These are phyloP conservation scores for Drosophila triauraria DNA, from an alignment of 1,140 invertebrate genomes.

Conservation along the genomic window DNA sequence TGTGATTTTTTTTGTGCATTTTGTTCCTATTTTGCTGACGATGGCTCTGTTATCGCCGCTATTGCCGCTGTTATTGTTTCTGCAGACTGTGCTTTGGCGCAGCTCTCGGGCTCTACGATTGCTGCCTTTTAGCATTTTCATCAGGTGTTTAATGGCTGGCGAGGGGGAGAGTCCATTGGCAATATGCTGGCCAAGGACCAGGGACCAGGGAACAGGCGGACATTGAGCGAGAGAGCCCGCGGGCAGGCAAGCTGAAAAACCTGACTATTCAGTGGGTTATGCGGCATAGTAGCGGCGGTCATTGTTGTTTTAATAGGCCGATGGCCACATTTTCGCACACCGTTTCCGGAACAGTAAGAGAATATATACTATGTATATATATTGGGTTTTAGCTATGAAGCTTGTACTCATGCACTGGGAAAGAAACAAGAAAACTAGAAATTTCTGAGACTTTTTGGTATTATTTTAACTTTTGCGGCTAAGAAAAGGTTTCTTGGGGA, in stretches of 20 bases:
- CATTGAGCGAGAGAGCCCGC: constrained; percentile 12
- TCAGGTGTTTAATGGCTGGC: constrained; percentile 43
- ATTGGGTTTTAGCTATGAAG: not conserved
- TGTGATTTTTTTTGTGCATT: not conserved
- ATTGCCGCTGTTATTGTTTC: constrained; percentile 7
- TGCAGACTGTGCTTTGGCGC: not conserved
- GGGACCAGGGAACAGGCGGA: not conserved
- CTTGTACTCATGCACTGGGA: not conserved
- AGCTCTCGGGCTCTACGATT: constrained; percentile 4
- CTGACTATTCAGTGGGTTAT: constrained; percentile 19
- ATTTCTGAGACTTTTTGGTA: too few relatives aligned
- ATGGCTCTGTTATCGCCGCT: constrained; percentile 32
- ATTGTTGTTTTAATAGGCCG: constrained; percentile 52
- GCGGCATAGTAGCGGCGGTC: constrained; percentile 22
- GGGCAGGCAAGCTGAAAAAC: constrained; percentile 30
- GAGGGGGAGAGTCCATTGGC: constrained; percentile 29
- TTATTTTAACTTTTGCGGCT: too few relatives aligned
- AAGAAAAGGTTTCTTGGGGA: too few relatives aligned
- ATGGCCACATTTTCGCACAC: constrained; percentile 24
- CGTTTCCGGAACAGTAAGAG: not conserved
- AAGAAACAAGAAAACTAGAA: not conserved
- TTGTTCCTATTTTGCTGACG: not conserved
- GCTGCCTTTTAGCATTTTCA: constrained; percentile 30
- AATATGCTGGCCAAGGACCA: constrained; percentile 10
- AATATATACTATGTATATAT: not conserved